Evolutionary conservation across 2,888 invertebrate genomes (phyloP), one percentile per base, ranked within the genome.

Genomic region (Phytoseiulus persimilis): DNA sequence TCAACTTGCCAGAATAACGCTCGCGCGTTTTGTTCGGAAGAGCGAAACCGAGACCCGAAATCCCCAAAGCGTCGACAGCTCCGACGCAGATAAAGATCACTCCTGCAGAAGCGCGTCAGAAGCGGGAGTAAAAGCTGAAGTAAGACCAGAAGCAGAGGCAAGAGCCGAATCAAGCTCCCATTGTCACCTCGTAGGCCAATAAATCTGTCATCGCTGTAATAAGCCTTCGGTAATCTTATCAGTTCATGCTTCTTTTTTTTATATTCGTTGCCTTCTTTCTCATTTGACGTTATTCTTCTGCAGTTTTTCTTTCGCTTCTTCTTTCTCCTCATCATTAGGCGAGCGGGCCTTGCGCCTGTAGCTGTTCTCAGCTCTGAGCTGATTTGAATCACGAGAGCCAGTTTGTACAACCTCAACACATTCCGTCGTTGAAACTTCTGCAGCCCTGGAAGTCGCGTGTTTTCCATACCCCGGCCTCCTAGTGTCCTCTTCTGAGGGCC

Each of bases 121-220:
- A 65, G 28, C 65, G 6, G 46, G 14, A 46, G 46, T 6, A 14
- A 14, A 6, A 46, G 46, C 6, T n/a, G n/a, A n/a, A n/a, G n/a
- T n/a, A n/a, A n/a, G n/a, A n/a, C n/a, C n/a, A 65, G 65, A 65
- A 65, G 65, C 65, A 28, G 28, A 14, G 65, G 65, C 65, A 23
- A 65, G 28, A 65, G 18, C 65, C 65, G 65, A 65, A 23, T 65
- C 65, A 65, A 28, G 65, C 65, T 65, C 5, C 65, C 65, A 65
- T 65, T 65, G 65, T 65, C 65, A 65, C 65, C 65, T 65, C 65
- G 65, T 2, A 23, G 65, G 65, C 65, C 65, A 65, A 65, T 65
- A 65, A 65, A 65, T 65, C 65, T 65, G 65, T 65, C 65, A 65
- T 65, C 65, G 65, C 65, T 65, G 65, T 65, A 65, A 65, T 65